Evolutionary conservation across 2,888 invertebrate genomes (phyloP).

Genomic region (Caenorhabditis macrosperma): DNA sequence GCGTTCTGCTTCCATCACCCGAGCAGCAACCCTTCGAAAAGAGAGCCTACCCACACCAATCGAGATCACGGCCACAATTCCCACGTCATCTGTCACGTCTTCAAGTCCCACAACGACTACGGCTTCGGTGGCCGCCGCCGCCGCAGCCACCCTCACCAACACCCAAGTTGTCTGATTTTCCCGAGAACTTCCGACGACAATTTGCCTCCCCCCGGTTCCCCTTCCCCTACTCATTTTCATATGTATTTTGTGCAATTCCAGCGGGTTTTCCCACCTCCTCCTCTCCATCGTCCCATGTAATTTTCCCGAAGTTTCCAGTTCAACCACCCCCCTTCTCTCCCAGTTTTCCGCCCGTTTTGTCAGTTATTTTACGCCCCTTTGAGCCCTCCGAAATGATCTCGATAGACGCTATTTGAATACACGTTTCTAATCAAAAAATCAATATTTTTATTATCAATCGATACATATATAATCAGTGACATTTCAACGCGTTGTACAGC

Average conservation of each 20-base stretch:
- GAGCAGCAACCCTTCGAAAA: slow-evolving; percentile 56
- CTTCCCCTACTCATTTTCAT: slow-evolving; percentile 35
- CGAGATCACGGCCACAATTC: slow-evolving; percentile 34
- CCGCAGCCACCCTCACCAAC: too few relatives aligned
- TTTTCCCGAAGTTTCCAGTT: background rate
- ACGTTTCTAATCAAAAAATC: background rate
- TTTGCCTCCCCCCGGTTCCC: slow-evolving; percentile 5
- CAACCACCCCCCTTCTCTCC: background rate
- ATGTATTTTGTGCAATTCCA: slow-evolving; percentile 21
- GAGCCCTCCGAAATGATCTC: slow-evolving; percentile 9
- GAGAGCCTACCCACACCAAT: slow-evolving; percentile 54
- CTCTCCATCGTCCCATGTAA: background rate
- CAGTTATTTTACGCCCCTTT: background rate
- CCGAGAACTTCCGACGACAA: background rate
- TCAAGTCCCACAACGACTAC: slow-evolving; percentile 12
- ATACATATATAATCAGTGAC: slow-evolving; percentile 46
- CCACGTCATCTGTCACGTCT: background rate
- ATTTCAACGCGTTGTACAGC: slow-evolving; percentile 31
- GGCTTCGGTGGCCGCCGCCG: too few relatives aligned
- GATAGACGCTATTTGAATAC: slow-evolving; percentile 1
- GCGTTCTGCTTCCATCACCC: slow-evolving; percentile 49
- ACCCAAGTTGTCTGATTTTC: slow-evolving; percentile 35
- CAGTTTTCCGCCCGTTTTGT: background rate
- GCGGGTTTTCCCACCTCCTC: slow-evolving; percentile 11
- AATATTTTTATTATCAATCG: background rate